Evolutionary conservation across 2,113 vertebrate species (phyloP).

Genomic region (Hucho hucho): DNA sequence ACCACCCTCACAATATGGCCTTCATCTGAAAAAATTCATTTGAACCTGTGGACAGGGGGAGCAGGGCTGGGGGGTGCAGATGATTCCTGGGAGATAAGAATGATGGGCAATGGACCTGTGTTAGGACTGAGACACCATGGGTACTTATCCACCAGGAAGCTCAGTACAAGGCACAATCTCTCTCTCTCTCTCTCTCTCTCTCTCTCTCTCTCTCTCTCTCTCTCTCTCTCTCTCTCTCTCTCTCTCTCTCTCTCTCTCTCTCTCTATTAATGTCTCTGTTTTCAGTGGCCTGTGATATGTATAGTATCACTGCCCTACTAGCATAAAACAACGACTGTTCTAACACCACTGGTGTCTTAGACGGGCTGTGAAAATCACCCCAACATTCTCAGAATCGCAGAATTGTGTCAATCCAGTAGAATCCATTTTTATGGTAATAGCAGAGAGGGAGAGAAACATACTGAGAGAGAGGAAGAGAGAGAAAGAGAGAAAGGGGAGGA

Average conservation of each 20-base stretch:
- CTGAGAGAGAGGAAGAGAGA: not conserved
- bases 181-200: not conserved
- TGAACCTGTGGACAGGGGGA: not conserved
- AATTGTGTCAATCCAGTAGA: not conserved
- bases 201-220: not conserved
- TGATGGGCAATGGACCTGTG: not conserved
- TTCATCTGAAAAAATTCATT: slow-evolving; percentile 15
- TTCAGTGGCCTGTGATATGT: not conserved
- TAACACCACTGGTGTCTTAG: not conserved
- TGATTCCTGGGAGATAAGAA: not conserved
- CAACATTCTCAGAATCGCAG: not conserved
- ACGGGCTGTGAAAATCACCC: not conserved
- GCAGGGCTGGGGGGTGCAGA: not conserved
- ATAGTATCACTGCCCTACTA: not conserved
- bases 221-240: not conserved
- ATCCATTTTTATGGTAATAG: slow-evolving; percentile 7
- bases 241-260: not conserved
- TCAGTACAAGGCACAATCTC: not conserved
- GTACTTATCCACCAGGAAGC: not conserved
- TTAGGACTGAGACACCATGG: not conserved
- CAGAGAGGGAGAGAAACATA: not conserved
- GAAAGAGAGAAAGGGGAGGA: not conserved
- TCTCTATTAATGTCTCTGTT: not conserved
- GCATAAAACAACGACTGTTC: not conserved
- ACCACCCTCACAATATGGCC: not conserved